Evolutionary conservation across 2,113 vertebrate species (phyloP).

Genomic region (Casuarius casuarius): DNA sequence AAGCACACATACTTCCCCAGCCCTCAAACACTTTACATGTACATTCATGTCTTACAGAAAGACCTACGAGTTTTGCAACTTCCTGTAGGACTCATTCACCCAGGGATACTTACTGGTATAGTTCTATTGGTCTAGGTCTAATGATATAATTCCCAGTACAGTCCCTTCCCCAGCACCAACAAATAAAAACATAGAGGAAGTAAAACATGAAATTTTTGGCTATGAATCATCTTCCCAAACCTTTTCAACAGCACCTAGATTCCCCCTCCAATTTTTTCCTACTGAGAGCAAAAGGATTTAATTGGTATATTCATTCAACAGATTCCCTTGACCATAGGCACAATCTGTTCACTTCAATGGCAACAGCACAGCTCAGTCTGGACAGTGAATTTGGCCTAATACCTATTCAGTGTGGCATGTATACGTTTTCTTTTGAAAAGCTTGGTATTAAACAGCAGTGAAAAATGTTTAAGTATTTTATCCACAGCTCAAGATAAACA

Average conservation of each 20-base stretch:
- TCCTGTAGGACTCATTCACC: background rate
- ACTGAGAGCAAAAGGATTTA: background rate
- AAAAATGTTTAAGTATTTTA: background rate
- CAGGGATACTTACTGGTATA: background rate
- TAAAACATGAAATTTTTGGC: background rate
- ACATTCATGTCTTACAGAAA: background rate
- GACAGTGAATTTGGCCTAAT: background rate
- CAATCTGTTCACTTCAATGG: background rate
- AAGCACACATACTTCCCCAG: background rate
- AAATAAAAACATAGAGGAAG: background rate
- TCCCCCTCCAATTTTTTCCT: background rate
- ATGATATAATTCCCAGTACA: background rate
- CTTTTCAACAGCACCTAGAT: background rate
- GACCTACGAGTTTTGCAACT: background rate
- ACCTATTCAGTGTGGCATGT: background rate
- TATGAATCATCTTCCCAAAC: background rate
- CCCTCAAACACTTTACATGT: rapidly evolving
- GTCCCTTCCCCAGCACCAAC: background rate
- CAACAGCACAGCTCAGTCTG: background rate
- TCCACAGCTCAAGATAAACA: background rate
- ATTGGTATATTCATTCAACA: background rate
- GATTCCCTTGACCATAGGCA: background rate
- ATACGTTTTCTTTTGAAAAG: background rate
- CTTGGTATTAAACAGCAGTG: background rate
- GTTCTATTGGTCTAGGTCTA: background rate